A percentile compares a stretch with the other conserved stretches of the same genome.
phyloP scores from a whole-genome alignment of 2,113 vertebrate genomes.

The Castor canadensis region DNA sequence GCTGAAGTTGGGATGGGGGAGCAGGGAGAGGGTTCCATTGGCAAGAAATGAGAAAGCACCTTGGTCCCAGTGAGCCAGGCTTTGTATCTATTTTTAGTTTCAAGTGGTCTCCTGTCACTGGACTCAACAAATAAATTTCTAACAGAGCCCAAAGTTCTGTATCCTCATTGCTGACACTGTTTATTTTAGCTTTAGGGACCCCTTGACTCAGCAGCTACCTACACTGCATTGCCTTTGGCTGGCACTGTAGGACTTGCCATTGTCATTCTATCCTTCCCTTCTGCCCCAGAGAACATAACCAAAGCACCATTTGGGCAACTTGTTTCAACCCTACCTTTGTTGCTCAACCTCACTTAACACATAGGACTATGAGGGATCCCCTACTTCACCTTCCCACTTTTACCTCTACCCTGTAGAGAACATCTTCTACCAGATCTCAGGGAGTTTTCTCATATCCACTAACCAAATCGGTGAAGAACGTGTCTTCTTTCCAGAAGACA shows the following conservation, averaged over 20 bases:
- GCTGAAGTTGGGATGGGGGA: background rate
- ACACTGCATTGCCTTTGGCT: background rate
- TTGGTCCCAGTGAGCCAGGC: background rate
- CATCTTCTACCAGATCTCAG: background rate
- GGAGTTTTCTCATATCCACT: background rate
- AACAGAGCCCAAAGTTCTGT: background rate
- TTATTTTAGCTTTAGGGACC: slow-evolving; percentile 2
- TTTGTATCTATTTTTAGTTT: slow-evolving; percentile 10
- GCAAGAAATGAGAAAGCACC: background rate
- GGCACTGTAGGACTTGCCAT: background rate
- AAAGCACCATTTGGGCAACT: background rate
- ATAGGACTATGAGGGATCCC: background rate
- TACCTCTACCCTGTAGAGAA: background rate
- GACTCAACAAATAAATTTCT: background rate
- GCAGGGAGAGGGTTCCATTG: background rate
- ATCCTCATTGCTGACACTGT: background rate
- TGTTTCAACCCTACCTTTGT: background rate
- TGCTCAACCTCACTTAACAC: background rate
- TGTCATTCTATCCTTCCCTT: background rate
- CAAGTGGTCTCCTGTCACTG: background rate
- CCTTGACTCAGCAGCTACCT: background rate
- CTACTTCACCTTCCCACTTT: background rate
- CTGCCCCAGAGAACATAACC: background rate
- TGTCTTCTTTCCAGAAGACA: background rate
- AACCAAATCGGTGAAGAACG: background rate